Conservation (phyloP, 2,113 vertebrate species). For the Arothron firmamentum region DNA sequence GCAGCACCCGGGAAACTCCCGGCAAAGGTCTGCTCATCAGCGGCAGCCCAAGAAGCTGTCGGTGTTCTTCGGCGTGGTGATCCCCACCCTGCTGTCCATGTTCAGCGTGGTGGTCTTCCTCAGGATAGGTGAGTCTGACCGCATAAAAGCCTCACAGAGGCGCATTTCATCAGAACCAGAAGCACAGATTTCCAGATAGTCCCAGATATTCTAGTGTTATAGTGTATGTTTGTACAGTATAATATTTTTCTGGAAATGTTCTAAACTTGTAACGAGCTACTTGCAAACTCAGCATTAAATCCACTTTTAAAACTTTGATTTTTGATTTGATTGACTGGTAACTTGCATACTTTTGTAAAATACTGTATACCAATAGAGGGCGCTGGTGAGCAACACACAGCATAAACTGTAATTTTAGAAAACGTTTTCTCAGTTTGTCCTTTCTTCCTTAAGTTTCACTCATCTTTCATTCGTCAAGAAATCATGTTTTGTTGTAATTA, state of each 20-base stretch:
- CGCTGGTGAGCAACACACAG: too few species aligned
- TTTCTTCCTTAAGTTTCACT: too few species aligned
- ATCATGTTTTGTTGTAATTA: too few species aligned
- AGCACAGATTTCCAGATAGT: neutral
- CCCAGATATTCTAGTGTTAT: neutral
- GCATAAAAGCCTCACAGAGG: neutral
- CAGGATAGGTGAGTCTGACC: conserved; percentile 80
- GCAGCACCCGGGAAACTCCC: conserved; percentile 21
- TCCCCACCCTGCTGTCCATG: conserved; percentile 89
- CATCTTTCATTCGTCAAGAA: too few species aligned
- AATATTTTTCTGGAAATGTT: neutral
- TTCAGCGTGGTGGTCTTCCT: conserved; percentile 91
- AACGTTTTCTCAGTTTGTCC: too few species aligned
- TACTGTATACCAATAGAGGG: too few species aligned
- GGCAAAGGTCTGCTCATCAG: conserved; percentile 20
- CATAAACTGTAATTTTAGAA: too few species aligned
- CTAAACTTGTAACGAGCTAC: neutral
- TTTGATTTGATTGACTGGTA: neutral
- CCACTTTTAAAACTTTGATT: neutral
- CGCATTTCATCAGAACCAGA: neutral
- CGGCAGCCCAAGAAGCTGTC: conserved; percentile 75
- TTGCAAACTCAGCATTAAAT: neutral
- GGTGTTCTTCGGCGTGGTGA: conserved; percentile 86
- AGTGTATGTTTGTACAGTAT: neutral
- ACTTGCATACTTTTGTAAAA: neutral